These are phyloP conservation scores for Drosophila testacea DNA, from an alignment of 2,888 invertebrate species.

Conservation along the genomic window DNA sequence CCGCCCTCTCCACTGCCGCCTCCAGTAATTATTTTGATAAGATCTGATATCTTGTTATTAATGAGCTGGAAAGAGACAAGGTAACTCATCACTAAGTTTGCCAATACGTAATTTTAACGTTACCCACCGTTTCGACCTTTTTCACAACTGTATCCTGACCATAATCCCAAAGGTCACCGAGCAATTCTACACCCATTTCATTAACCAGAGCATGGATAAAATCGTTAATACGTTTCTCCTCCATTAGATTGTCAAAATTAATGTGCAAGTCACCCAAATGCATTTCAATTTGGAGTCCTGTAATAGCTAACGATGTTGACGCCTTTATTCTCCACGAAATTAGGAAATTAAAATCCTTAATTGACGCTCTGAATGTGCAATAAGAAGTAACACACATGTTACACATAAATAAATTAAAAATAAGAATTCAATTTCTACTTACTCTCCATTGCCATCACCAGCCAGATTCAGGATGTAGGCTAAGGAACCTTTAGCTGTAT, in stretches of 20 bases:
- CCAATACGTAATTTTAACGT: neutral
- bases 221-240: slow-evolving; percentile 77
- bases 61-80: slow-evolving; percentile 61
- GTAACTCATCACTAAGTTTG: neutral
- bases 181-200: slow-evolving; percentile 78
- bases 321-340: slow-evolving; percentile 69
- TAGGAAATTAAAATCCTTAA: slow-evolving; percentile 58
- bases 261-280: slow-evolving; percentile 68
- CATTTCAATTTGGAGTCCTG: slow-evolving; percentile 70
- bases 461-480: slow-evolving; percentile 77
- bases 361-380: slow-evolving; percentile 47
- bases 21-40: slow-evolving; percentile 70
- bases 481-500: slow-evolving; percentile 81
- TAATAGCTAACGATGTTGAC: slow-evolving; percentile 61
- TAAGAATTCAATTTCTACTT: slow-evolving; percentile 26
- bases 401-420: neutral
- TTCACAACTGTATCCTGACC: slow-evolving; percentile 58
- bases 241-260: slow-evolving; percentile 73
- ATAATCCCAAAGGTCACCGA: slow-evolving; percentile 80
- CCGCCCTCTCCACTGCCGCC: slow-evolving; percentile 47
- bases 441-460: slow-evolving; percentile 80
- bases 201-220: slow-evolving; percentile 81
- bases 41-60: slow-evolving; percentile 68
- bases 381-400: neutral
- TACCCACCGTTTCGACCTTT: slow-evolving; percentile 67